phyloP scores from a whole-genome alignment of 2,797 vertebrate genomes.

The Leontopithecus rosalia region DNA sequence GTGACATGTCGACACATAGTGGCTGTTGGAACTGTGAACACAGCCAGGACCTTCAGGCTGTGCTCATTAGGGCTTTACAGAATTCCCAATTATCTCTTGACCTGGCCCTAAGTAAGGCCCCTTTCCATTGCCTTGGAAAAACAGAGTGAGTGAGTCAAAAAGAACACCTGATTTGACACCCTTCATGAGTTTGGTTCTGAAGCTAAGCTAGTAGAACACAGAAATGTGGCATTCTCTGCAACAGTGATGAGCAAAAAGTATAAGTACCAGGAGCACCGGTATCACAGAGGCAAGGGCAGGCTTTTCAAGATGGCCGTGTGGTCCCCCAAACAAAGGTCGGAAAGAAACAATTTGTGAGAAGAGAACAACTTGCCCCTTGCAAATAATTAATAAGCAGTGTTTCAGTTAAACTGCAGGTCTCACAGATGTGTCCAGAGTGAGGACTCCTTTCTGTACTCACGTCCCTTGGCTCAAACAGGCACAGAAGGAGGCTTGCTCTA shows the following conservation, averaged over 20 bases:
- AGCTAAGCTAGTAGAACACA: background rate
- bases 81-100: conserved; percentile 46
- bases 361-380: background rate
- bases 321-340: background rate
- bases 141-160: conserved; percentile 1
- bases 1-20: background rate
- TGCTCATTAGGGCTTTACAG: conserved; percentile 57
- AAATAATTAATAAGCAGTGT: background rate
- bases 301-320: background rate
- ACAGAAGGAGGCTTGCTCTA: background rate
- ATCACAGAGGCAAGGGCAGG: background rate
- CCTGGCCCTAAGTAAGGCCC: background rate
- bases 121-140: background rate
- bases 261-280: fast-evolving
- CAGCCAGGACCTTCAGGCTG: conserved; percentile 42
- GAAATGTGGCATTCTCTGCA: background rate
- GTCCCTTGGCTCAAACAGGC: background rate
- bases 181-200: background rate
- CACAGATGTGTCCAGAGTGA: background rate
- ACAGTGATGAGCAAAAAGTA: background rate
- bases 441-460: background rate
- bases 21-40: conserved; percentile 2
- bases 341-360: background rate
- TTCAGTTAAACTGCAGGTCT: background rate
- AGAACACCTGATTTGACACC: background rate